A percentile compares a stretch with the other conserved stretches of the same genome.
These are phyloP conservation scores for Tryphoninae sp. DNA, from an alignment of 2,888 invertebrate species.

Conservation along the genomic window DNA sequence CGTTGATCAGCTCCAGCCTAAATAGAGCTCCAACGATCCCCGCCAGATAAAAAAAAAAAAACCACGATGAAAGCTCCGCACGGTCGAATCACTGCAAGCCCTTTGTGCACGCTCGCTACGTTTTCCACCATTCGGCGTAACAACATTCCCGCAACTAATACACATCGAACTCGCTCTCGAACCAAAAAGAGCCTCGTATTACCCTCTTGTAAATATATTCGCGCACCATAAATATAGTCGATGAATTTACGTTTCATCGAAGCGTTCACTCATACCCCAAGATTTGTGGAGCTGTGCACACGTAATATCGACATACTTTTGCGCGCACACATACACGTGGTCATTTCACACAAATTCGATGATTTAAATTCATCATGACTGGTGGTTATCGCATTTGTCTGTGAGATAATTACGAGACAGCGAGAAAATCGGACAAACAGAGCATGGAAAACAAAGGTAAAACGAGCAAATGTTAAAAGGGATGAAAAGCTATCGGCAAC, in stretches of 20 bases:
- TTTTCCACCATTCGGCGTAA: background rate
- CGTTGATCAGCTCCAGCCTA: too few relatives aligned
- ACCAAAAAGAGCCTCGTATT: background rate
- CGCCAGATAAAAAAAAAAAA: background rate
- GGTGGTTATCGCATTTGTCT: slow-evolving; percentile 41
- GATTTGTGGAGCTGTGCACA: too few relatives aligned
- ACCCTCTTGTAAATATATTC: background rate
- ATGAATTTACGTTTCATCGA: too few relatives aligned
- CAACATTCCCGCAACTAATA: background rate
- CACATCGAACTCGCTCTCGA: background rate
- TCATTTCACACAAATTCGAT: slow-evolving; percentile 16
- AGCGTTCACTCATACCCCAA: too few relatives aligned
- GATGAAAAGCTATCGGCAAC: slow-evolving; percentile 21
- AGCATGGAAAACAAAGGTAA: slow-evolving; percentile 25
- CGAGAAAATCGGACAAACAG: slow-evolving; percentile 16
- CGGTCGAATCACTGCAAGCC: background rate
- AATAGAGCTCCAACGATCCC: too few relatives aligned
- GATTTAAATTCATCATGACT: slow-evolving; percentile 27
- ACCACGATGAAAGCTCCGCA: background rate
- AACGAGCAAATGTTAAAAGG: slow-evolving; percentile 4
- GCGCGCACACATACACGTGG: background rate
- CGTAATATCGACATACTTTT: background rate
- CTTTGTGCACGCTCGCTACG: background rate
- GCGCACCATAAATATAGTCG: too few relatives aligned
- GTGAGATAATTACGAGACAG: slow-evolving; percentile 34